Conservation (phyloP, 1,140 invertebrate species). For the Papilio xuthus region DNA sequence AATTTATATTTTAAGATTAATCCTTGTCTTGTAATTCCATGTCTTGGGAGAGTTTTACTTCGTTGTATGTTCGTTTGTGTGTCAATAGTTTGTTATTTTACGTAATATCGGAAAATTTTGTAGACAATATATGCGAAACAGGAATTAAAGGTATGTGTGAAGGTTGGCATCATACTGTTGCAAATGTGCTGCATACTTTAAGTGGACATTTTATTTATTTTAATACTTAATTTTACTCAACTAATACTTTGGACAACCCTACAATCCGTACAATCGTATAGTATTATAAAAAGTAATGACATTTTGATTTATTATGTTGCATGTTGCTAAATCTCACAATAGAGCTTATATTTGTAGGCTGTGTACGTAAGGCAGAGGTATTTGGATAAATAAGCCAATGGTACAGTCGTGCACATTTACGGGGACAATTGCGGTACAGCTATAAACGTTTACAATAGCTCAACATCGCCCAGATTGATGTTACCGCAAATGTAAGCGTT, state of each 20-base stretch:
- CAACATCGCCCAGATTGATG: conserved; percentile 18
- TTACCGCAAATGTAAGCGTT: conserved; percentile 14
- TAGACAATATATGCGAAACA: too few relatives aligned
- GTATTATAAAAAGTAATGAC: neutral
- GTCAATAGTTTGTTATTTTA: too few relatives aligned
- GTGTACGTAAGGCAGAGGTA: neutral
- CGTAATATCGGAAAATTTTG: too few relatives aligned
- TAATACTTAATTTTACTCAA: too few relatives aligned
- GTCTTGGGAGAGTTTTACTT: too few relatives aligned
- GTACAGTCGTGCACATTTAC: conserved; percentile 6
- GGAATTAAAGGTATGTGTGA: too few relatives aligned
- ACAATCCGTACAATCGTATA: neutral
- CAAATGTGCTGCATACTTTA: too few relatives aligned
- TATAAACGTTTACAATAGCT: conserved; percentile 28
- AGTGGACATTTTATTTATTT: too few relatives aligned
- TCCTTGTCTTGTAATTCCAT: too few relatives aligned
- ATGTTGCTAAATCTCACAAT: conserved; percentile 3
- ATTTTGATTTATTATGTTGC: neutral
- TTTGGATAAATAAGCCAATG: conserved; percentile 17
- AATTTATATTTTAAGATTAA: too few relatives aligned
- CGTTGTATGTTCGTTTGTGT: too few relatives aligned
- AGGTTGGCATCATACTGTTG: too few relatives aligned
- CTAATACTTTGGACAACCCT: neutral
- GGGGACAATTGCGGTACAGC: conserved; percentile 19
- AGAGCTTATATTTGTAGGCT: neutral